Evolutionary conservation across 2,797 vertebrate genomes (phyloP).

Genomic region (Danio aesculapii): DNA sequence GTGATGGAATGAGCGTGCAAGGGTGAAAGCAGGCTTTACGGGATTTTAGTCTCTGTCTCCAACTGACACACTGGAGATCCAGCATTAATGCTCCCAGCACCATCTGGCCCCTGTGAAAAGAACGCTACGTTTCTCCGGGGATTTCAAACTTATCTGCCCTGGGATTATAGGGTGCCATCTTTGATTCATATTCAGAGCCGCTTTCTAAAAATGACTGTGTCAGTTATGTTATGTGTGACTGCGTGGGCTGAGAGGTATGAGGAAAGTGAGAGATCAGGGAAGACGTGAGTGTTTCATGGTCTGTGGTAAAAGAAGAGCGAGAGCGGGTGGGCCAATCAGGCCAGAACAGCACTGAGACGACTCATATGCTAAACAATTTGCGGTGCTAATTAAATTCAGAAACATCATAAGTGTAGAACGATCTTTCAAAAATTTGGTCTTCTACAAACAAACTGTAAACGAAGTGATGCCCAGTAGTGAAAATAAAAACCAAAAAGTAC

Average conservation of each 20-base stretch:
- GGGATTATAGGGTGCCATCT: slow-evolving; percentile 63
- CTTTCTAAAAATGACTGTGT: slow-evolving; percentile 58
- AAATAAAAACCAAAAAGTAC: neutral
- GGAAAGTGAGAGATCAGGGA: slow-evolving; percentile 45
- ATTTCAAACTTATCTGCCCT: slow-evolving; percentile 60
- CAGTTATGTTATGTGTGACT: slow-evolving; percentile 46
- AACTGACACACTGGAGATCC: slow-evolving; percentile 61
- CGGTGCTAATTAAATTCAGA: slow-evolving; percentile 13
- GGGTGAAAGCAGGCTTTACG: slow-evolving; percentile 53
- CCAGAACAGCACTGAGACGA: slow-evolving; percentile 9
- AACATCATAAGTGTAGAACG: neutral
- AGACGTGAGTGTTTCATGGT: slow-evolving; percentile 35
- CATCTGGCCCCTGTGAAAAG: slow-evolving; percentile 67
- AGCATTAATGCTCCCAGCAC: slow-evolving; percentile 56
- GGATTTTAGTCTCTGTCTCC: slow-evolving; percentile 36
- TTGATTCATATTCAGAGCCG: slow-evolving; percentile 62
- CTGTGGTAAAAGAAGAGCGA: slow-evolving; percentile 18
- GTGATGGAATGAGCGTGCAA: slow-evolving; percentile 46
- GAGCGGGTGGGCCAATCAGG: slow-evolving; percentile 18
- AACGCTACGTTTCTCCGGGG: slow-evolving; percentile 56
- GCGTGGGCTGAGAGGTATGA: slow-evolving; percentile 54
- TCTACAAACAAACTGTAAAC: slow-evolving; percentile 14
- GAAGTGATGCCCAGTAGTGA: neutral
- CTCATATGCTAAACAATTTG: slow-evolving; percentile 10
- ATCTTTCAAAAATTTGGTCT: slow-evolving; percentile 7